Evolutionary conservation across 2,888 invertebrate species (phyloP).

Genomic region (Leuctra nigra): DNA sequence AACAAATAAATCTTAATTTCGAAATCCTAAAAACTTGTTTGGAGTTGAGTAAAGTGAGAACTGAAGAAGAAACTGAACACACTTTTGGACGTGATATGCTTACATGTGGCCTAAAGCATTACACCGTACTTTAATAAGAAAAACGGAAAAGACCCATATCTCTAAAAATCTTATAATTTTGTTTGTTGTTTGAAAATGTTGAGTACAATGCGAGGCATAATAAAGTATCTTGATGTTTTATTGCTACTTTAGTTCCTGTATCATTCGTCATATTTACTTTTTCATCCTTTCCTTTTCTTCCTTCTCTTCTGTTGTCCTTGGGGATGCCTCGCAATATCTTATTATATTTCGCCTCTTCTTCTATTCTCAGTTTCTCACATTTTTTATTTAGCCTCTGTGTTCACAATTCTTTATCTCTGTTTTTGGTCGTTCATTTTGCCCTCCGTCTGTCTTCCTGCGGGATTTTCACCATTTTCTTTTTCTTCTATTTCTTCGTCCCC

Average conservation of each 20-base stretch:
- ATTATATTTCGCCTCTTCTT: slow-evolving; percentile 3
- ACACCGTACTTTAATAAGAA: too few relatives aligned
- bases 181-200: too few relatives aligned
- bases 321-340: slow-evolving; percentile 12
- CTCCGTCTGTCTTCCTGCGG: slow-evolving; percentile 11
- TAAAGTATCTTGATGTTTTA: not conserved
- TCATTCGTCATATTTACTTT: slow-evolving; percentile 13
- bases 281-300: slow-evolving; percentile 14
- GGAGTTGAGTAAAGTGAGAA: too few relatives aligned
- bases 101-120: too few relatives aligned
- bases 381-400: slow-evolving; percentile 9
- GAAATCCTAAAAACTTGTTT: too few relatives aligned
- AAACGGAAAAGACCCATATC: too few relatives aligned
- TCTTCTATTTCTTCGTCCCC: not conserved
- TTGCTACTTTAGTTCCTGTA: not conserved
- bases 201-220: not conserved
- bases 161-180: too few relatives aligned
- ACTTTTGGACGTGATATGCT: too few relatives aligned
- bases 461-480: slow-evolving; percentile 11
- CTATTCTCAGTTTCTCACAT: slow-evolving; percentile 17
- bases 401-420: slow-evolving; percentile 17
- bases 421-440: slow-evolving; percentile 15
- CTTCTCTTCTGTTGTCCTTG: not conserved
- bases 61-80: too few relatives aligned
- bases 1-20: too few relatives aligned